Evolutionary conservation across 2,888 invertebrate species (phyloP).

Genomic region (Tipula vernalis): DNA sequence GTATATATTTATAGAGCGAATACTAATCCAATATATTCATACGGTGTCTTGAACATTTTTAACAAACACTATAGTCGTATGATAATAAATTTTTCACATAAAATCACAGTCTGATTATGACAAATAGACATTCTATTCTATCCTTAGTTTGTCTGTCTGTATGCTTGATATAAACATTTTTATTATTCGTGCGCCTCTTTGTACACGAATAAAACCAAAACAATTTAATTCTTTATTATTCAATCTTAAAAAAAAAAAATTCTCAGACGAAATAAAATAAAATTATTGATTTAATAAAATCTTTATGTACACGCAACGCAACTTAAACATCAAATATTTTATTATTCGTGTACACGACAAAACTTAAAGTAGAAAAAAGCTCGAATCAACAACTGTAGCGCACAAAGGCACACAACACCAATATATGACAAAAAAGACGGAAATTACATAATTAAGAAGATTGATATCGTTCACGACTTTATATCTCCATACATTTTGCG

Average conservation of each 20-base stretch:
- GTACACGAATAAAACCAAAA: background rate
- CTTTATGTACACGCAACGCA: background rate
- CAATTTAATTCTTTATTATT: background rate
- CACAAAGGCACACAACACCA: background rate
- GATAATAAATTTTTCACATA: background rate
- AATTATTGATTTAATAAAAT: background rate
- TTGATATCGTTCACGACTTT: background rate
- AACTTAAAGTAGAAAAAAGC: background rate
- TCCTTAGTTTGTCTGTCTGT: background rate
- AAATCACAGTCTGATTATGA: background rate
- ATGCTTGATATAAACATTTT: background rate
- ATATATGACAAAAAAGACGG: background rate
- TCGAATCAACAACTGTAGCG: background rate
- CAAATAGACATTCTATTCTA: background rate
- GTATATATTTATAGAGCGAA: background rate
- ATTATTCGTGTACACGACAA: background rate
- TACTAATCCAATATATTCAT: background rate
- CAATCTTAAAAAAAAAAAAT: background rate
- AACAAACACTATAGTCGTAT: background rate
- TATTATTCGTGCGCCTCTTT: background rate
- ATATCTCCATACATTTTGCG: background rate
- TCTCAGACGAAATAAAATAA: background rate
- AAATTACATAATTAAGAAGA: background rate
- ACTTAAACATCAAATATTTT: background rate
- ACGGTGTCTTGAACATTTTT: background rate